Evolutionary conservation across 1,140 invertebrate species (phyloP).

Genomic region (Penaeus chinensis): DNA sequence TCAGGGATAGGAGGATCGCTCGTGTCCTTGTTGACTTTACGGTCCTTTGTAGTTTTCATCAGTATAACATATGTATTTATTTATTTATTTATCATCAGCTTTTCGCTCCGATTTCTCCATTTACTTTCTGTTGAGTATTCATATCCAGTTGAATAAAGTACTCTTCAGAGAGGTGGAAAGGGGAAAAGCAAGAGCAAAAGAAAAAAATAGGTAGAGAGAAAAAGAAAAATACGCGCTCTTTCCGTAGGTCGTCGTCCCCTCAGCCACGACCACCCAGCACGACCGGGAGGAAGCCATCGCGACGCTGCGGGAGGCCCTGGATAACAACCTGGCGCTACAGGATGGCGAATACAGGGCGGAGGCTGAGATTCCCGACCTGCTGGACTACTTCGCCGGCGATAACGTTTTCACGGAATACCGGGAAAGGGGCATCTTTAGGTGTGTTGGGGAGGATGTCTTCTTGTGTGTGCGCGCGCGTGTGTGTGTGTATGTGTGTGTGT

Average conservation of each 20-base stretch:
- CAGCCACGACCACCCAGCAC: conserved; percentile 1
- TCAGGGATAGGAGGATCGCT: neutral
- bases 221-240: no score
- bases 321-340: neutral
- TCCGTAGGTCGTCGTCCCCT: conserved; percentile 28
- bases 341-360: conserved; percentile 15
- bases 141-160: no score
- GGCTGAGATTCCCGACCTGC: conserved; percentile 30
- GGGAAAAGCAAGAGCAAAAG: no score
- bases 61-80: neutral
- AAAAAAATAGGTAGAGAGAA: no score
- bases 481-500: neutral
- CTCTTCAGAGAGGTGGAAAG: no score
- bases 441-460: neutral
- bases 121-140: no score
- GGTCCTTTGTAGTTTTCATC: neutral
- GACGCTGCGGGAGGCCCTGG: conserved; percentile 1
- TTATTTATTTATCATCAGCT: neutral
- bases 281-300: neutral
- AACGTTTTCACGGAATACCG: conserved; percentile 52
- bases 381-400: conserved; percentile 37
- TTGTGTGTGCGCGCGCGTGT: neutral
- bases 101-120: no score
- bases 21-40: neutral
- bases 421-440: conserved; percentile 42